Evolutionary conservation across 2,888 invertebrate genomes (phyloP).

Genomic region (Phania funesta): DNA sequence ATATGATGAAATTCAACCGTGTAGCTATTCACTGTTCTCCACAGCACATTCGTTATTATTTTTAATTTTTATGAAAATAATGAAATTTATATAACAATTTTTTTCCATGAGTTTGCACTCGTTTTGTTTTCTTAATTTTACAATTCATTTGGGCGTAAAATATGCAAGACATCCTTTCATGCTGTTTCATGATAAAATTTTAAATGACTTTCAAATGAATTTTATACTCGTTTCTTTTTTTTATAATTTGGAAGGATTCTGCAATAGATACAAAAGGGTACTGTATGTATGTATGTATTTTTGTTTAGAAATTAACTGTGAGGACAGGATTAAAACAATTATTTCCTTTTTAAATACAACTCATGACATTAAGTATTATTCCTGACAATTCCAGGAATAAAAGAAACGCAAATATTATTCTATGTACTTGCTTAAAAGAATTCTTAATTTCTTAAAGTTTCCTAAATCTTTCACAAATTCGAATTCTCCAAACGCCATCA

Average conservation of each 20-base stretch:
- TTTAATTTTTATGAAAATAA: neutral
- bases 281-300: neutral
- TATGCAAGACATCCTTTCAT: slow-evolving; percentile 36
- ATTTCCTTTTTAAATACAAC: no score
- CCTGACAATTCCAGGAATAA: no score
- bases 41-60: no score
- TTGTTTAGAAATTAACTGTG: neutral
- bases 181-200: neutral
- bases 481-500: no score
- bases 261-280: neutral
- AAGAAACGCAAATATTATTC: no score
- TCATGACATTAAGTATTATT: no score
- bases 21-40: no score
- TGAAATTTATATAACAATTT: neutral
- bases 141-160: slow-evolving; percentile 29
- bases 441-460: neutral
- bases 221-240: neutral
- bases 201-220: neutral
- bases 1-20: no score
- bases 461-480: neutral
- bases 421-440: no score
- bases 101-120: neutral
- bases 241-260: neutral
- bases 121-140: slow-evolving; percentile 21
- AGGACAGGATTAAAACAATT: neutral